A percentile compares a stretch with the other conserved stretches of the same genome.
Conservation (phyloP, 2,888 invertebrate species). For the Tubulanus polymorphus region DNA sequence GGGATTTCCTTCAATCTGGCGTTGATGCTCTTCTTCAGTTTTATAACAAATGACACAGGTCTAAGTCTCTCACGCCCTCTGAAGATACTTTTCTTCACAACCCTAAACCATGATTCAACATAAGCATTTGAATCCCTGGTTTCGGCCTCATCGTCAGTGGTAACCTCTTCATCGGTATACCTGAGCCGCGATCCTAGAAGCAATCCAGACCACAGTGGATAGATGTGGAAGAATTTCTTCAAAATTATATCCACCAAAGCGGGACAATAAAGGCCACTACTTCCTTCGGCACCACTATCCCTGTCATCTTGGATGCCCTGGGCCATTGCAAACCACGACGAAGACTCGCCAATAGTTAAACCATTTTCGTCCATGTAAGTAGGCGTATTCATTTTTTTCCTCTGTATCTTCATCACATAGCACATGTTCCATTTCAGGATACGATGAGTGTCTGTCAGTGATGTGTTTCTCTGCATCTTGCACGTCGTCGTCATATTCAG, state of each 20-base stretch:
- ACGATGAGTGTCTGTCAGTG: neutral
- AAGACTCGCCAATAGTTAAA: neutral
- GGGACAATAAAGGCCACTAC: neutral
- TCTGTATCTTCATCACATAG: neutral
- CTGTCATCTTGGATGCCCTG: neutral
- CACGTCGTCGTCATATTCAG: neutral
- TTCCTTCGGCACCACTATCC: neutral
- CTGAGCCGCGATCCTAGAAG: neutral
- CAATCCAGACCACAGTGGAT: slow-evolving; percentile 5
- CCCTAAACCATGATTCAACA: slow-evolving; percentile 3
- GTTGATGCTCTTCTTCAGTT: neutral
- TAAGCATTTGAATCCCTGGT: slow-evolving; percentile 3
- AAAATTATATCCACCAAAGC: neutral
- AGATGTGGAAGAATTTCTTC: neutral
- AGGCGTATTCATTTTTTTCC: neutral
- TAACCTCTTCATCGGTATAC: neutral
- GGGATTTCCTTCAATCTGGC: slow-evolving; percentile 1
- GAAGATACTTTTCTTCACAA: neutral
- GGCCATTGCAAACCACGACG: slow-evolving; percentile 1
- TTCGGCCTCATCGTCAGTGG: neutral
- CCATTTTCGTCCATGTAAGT: neutral
- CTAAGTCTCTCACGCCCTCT: neutral
- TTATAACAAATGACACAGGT: neutral
- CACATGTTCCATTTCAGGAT: neutral
- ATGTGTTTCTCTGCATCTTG: neutral